A percentile compares a stretch with the other conserved stretches of the same genome.
Evolutionary conservation across 2,113 vertebrate species (phyloP).

Genomic region (Thomomys bottae): DNA sequence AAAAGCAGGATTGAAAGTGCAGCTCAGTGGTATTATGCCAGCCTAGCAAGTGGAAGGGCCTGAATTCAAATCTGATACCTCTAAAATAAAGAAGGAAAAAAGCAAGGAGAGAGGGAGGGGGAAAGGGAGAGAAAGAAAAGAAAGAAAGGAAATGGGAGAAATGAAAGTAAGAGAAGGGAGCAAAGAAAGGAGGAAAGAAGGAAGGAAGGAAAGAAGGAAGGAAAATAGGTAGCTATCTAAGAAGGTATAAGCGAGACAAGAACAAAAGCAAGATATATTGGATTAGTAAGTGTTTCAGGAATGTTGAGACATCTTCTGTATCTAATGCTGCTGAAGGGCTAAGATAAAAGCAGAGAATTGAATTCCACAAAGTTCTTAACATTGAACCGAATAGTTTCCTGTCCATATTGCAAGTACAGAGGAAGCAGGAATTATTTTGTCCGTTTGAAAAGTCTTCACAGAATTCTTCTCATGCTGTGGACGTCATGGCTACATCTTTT

Average conservation of each 20-base stretch:
- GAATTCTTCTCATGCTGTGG: not conserved
- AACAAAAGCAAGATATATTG: not conserved
- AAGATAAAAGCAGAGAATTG: slow-evolving; percentile 20
- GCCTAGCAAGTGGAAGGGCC: too few relatives aligned
- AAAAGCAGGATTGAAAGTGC: too few relatives aligned
- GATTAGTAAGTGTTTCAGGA: not conserved
- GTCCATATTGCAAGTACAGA: not conserved
- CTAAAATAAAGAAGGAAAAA: too few relatives aligned
- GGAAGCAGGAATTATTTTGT: not conserved
- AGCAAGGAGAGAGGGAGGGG: too few relatives aligned
- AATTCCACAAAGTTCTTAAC: not conserved
- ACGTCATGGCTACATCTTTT: not conserved
- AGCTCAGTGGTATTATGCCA: too few relatives aligned
- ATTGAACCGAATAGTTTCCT: not conserved
- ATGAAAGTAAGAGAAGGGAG: not conserved
- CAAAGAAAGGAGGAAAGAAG: not conserved
- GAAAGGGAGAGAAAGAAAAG: too few relatives aligned
- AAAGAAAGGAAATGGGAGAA: not conserved
- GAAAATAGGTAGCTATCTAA: not conserved
- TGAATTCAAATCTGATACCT: too few relatives aligned
- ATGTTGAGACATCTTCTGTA: not conserved
- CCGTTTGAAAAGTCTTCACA: not conserved
- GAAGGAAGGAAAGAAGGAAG: too few relatives aligned
- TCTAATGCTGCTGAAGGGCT: not conserved
- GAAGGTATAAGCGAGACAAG: not conserved